Conservation (phyloP, 1,140 invertebrate genomes). For the Solenopsis fugax region DNA sequence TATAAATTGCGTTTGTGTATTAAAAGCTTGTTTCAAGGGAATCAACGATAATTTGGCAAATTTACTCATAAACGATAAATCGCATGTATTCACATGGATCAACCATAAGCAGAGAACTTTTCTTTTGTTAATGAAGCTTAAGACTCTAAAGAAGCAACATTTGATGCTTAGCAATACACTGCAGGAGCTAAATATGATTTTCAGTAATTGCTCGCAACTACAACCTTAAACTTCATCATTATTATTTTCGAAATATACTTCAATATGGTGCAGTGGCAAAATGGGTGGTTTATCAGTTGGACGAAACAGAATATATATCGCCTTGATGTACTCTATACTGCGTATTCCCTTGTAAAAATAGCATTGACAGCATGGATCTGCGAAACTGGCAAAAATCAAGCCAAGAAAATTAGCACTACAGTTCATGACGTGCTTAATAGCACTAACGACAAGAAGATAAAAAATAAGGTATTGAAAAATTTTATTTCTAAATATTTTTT, state of each 20-base stretch:
- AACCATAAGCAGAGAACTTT: neutral
- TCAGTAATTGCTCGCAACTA: neutral
- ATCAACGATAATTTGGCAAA: slow-evolving; percentile 74
- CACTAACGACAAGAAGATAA: neutral
- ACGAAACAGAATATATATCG: no score
- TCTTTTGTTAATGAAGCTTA: neutral
- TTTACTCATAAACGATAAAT: slow-evolving; percentile 30
- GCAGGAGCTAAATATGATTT: slow-evolving; percentile 4
- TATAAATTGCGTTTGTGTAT: slow-evolving; percentile 76
- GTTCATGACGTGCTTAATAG: neutral
- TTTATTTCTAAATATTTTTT: neutral
- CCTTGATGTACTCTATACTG: neutral
- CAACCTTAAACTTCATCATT: neutral
- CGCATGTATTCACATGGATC: neutral
- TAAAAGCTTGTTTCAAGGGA: slow-evolving; percentile 78
- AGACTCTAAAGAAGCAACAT: neutral
- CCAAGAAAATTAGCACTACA: neutral
- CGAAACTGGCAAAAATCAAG: neutral
- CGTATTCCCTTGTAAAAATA: neutral
- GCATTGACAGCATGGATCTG: neutral
- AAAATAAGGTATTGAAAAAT: neutral
- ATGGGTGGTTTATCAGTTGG: neutral
- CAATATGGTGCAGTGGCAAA: neutral
- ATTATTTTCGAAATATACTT: neutral
- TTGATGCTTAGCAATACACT: neutral